Evolutionary conservation across 2,113 vertebrate genomes (phyloP), one percentile per base, ranked within the genome.

Genomic region (Hippoglossus stenolepis): DNA sequence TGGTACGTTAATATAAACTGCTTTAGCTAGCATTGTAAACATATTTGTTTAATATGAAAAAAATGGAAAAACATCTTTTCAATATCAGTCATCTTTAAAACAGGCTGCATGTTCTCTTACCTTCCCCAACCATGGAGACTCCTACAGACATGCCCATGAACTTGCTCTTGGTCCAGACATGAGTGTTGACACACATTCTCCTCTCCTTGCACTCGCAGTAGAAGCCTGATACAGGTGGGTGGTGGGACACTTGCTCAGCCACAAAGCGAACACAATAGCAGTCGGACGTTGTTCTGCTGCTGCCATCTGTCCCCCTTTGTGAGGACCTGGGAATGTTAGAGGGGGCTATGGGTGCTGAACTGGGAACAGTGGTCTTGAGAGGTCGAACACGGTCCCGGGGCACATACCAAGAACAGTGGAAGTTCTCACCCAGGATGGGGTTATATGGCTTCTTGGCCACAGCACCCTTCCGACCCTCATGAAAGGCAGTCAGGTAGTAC

Each of bases 101-200:
- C 20, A 9, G 18, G 51, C 45, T 15, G 14, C 40, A 31, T 24
- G 47, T 23, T 38, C 31, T 31, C 89, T 89, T 95, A 97, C 97
- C 97, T 96, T 98, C 97, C 68, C 97, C 97, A 3, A 96, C 94
- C 97, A 98, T 97, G 24, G 97, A 97, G 83, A 98, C 96, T 63
- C 97, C 97, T 82, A 97, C 94, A 18, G 96, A 97, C 96, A 98
- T 97, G 86, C 97, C 97, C 96, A 97, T 94, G 85, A 97, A 97
- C 94, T 98, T 98, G 96, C 96, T 98, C 90, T 97, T 98, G 92
- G 97, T 98, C 97, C 96, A 97, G 9, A 97, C 92, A 0, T 98
- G 96, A 59, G 96, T 93, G 73, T 96, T 97, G 69, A 96, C 93
- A 5, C 96, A 97, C 89, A 97, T 95, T 76, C 92, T 93, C 90